Percentiles rank a stretch among this genome's conserved stretches.
Conservation (phyloP, 1,140 invertebrate species). For the Tetragnatha versicolor region DNA sequence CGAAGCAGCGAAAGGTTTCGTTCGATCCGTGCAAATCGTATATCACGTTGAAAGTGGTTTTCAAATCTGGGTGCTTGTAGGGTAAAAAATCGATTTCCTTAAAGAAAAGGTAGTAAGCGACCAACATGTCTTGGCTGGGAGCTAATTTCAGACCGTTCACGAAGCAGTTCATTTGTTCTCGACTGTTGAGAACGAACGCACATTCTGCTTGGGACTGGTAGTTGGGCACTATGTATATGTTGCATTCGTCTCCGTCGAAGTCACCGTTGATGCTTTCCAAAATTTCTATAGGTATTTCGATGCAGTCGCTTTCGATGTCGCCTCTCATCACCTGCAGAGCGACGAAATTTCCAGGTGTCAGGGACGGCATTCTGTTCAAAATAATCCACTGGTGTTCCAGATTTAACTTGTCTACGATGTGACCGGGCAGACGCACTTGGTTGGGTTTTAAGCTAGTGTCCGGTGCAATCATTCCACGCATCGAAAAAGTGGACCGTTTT, state of each 20-base stretch:
- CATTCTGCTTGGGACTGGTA: constrained; percentile 18
- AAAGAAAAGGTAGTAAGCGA: constrained; percentile 4
- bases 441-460: constrained; percentile 11
- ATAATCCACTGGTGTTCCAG: constrained; percentile 1
- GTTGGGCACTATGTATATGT: constrained; percentile 8
- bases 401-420: background rate
- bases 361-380: constrained; percentile 14
- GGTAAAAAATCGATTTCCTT: constrained; percentile 28
- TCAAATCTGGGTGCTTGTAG: background rate
- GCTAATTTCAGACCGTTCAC: background rate
- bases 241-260: constrained; percentile 31
- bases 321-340: background rate
- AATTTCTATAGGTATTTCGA: constrained; percentile 24
- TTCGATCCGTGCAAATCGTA: constrained; percentile 22
- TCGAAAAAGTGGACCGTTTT: constrained; percentile 13
- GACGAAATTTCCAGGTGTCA: constrained; percentile 17
- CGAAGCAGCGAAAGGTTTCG: background rate
- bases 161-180: background rate
- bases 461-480: constrained; percentile 30
- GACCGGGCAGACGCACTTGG: background rate
- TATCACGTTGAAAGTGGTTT: constrained; percentile 9
- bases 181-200: background rate
- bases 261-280: constrained; percentile 4
- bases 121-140: constrained; percentile 27
- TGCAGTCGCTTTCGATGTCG: background rate